These are phyloP conservation scores for Mechanitis messenoides DNA, from an alignment of 2,888 invertebrate genomes.

Conservation along the genomic window DNA sequence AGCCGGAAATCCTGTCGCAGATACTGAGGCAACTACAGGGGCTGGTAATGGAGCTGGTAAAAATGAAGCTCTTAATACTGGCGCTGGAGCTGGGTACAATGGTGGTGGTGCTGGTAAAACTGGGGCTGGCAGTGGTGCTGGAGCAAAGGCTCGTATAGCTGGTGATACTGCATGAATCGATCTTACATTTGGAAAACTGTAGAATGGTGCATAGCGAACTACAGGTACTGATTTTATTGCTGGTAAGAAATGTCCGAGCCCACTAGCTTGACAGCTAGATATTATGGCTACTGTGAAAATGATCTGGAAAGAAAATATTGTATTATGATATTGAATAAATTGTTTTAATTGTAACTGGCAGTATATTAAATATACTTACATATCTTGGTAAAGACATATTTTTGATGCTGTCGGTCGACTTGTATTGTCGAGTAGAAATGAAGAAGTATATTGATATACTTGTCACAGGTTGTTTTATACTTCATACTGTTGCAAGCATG, in stretches of 20 bases:
- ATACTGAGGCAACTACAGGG: constrained; percentile 20
- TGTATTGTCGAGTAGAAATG: constrained; percentile 57
- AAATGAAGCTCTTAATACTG: constrained; percentile 35
- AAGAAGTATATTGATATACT: constrained; percentile 58
- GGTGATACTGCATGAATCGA: constrained; percentile 65
- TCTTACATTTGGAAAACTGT: constrained; percentile 63
- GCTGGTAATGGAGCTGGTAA: constrained; percentile 33
- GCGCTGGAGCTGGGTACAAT: constrained; percentile 35
- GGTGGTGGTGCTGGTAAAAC: constrained; percentile 34
- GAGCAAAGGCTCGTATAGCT: constrained; percentile 38
- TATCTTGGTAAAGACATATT: constrained; percentile 58
- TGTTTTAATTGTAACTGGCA: neutral
- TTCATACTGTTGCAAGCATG: constrained; percentile 73
- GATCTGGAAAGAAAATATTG: constrained; percentile 44
- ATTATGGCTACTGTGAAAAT: constrained; percentile 50
- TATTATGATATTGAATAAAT: neutral
- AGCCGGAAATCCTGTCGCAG: constrained; percentile 22
- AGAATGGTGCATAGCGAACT: constrained; percentile 68
- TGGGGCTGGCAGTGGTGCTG: constrained; percentile 37
- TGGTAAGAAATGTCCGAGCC: constrained; percentile 55
- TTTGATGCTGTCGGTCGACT: constrained; percentile 46
- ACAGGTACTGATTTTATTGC: constrained; percentile 57
- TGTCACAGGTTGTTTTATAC: constrained; percentile 70
- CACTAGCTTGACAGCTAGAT: constrained; percentile 66
- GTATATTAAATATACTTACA: constrained; percentile 47